Evolutionary conservation across 2,113 vertebrate genomes (phyloP).

Genomic region (Entelurus aequoreus): DNA sequence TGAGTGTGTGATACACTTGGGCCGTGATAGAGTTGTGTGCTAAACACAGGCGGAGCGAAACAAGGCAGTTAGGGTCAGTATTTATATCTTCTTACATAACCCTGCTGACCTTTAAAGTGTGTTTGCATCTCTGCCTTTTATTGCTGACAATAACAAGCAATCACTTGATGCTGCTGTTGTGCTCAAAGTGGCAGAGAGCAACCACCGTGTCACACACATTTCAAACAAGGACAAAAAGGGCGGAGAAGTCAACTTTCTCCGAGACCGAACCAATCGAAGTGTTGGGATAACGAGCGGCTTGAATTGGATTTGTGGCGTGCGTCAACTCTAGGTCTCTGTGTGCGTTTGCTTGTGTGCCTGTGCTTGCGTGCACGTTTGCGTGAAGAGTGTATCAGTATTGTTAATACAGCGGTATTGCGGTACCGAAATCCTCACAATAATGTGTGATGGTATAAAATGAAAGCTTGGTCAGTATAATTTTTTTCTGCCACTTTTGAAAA

Average conservation of each 20-base stretch:
- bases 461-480: too few relatives aligned
- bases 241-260: slow-evolving; percentile 9
- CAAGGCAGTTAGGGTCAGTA: slow-evolving; percentile 59
- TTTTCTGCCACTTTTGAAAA: too few relatives aligned
- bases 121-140: slow-evolving; percentile 7
- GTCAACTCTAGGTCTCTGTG: slow-evolving; percentile 8
- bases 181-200: neutral
- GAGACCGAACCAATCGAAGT: slow-evolving; percentile 57
- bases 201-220: neutral
- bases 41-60: slow-evolving; percentile 50
- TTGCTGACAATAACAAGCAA: slow-evolving; percentile 23
- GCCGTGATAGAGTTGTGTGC: slow-evolving; percentile 45
- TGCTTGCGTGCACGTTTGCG: neutral
- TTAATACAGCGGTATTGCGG: too few relatives aligned
- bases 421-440: too few relatives aligned
- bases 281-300: slow-evolving; percentile 45
- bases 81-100: slow-evolving; percentile 70
- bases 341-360: neutral
- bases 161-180: neutral
- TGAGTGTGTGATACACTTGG: neutral
- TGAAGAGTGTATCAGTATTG: too few relatives aligned
- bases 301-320: slow-evolving; percentile 46
- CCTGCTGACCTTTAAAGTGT: slow-evolving; percentile 36
- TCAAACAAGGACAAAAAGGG: neutral
- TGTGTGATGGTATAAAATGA: too few relatives aligned